These are phyloP conservation scores for Acanthoscelides obtectus DNA, from an alignment of 2,888 invertebrate genomes.

Conservation along the genomic window DNA sequence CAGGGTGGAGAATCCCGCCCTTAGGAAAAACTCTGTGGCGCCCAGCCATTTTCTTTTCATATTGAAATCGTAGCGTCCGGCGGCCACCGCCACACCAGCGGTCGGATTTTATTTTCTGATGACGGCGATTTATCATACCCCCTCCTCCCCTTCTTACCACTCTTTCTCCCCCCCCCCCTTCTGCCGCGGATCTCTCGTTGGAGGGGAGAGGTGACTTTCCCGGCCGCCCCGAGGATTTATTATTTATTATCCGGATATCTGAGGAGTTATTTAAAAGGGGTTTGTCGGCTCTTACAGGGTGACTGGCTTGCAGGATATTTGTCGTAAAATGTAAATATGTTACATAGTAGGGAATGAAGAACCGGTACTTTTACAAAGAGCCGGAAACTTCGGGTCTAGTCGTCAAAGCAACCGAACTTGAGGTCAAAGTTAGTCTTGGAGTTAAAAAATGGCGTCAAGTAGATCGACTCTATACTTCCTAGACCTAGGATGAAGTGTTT, in stretches of 20 bases:
- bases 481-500: too few relatives aligned
- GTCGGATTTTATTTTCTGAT: not conserved
- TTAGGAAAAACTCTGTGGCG: slow-evolving; percentile 2
- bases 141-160: not conserved
- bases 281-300: slow-evolving; percentile 20
- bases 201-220: not conserved
- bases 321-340: not conserved
- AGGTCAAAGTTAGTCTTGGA: too few relatives aligned
- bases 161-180: not conserved
- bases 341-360: too few relatives aligned
- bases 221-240: slow-evolving; percentile 14
- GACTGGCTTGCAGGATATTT: not conserved
- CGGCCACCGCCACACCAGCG: not conserved
- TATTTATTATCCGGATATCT: slow-evolving; percentile 28
- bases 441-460: too few relatives aligned
- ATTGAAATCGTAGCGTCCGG: slow-evolving; percentile 37
- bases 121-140: not conserved
- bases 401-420: too few relatives aligned
- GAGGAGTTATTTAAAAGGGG: slow-evolving; percentile 25
- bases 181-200: not conserved
- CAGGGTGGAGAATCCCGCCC: not conserved
- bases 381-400: too few relatives aligned
- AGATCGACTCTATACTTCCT: too few relatives aligned
- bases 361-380: too few relatives aligned
- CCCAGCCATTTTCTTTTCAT: slow-evolving; percentile 40